These are phyloP conservation scores for Drosophila aff. DNA, from an alignment of 1,140 invertebrate genomes.

Conservation along the genomic window DNA sequence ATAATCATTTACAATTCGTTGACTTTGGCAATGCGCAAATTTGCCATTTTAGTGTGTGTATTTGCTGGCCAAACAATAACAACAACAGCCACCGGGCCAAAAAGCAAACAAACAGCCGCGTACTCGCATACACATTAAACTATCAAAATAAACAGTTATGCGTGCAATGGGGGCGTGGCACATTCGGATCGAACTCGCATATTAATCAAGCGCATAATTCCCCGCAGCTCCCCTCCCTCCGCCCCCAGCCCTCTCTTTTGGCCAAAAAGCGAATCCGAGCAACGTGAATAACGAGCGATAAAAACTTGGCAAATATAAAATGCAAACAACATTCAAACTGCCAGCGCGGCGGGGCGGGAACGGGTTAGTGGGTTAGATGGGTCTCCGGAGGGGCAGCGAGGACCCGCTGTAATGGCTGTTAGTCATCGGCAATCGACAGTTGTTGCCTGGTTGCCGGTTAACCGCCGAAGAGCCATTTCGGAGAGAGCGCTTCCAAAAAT, in stretches of 20 bases:
- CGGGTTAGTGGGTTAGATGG: neutral
- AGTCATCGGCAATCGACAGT: slow-evolving; percentile 66
- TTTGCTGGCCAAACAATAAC: slow-evolving; percentile 51
- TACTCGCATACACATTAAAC: slow-evolving; percentile 56
- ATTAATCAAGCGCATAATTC: slow-evolving; percentile 81
- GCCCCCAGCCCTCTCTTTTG: neutral
- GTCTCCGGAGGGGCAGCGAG: neutral
- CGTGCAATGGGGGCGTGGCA: slow-evolving; percentile 19
- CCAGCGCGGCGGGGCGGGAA: neutral
- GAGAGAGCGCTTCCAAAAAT: slow-evolving; percentile 53
- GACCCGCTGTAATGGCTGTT: slow-evolving; percentile 58
- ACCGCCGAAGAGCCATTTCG: slow-evolving; percentile 73
- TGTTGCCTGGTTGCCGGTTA: slow-evolving; percentile 77
- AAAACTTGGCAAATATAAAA: slow-evolving; percentile 83
- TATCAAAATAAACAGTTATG: slow-evolving; percentile 78
- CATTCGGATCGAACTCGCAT: slow-evolving; percentile 68
- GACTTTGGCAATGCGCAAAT: slow-evolving; percentile 74
- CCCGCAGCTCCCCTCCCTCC: slow-evolving; percentile 19
- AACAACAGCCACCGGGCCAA: slow-evolving; percentile 42
- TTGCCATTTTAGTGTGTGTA: slow-evolving; percentile 63
- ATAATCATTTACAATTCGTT: slow-evolving; percentile 82
- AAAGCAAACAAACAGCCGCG: slow-evolving; percentile 60
- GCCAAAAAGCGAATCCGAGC: slow-evolving; percentile 14
- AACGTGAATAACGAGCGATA: slow-evolving; percentile 77
- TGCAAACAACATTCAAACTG: slow-evolving; percentile 71